Evolutionary conservation across 2,888 invertebrate species (phyloP), one percentile per base, ranked within the genome.

Genomic region (Panopea generosa): DNA sequence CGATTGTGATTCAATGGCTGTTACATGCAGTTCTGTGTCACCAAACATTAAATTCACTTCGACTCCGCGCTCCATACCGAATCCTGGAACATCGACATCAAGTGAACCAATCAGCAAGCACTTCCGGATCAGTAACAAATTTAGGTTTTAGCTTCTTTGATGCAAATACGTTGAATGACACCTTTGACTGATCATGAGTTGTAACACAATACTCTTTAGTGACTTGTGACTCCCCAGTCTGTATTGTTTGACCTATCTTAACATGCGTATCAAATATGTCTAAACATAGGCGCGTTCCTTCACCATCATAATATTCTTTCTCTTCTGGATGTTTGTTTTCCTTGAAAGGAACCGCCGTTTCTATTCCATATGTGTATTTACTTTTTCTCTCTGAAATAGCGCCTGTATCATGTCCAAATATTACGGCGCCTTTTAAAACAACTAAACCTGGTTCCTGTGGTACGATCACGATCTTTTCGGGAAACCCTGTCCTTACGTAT

Each of bases 21-120:
- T 60, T 14, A 82, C 82, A 18, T 69, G 61, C 0, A 84, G 33
- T 33, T 80, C 82, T 3, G 84, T 84, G 26, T 74, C 80, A 16
- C 80, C 78, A 69, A 84, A 84, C 1, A 68, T 75, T 70, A 84
- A 68, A 29, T 71, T 63, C 0, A 82, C 77, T 9, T 62, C 62
- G 4, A 77, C 71, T 14, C 67, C 53, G 11, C 63, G 61, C 11
- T 68, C 68, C n/a, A 57, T 2, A 22, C 66, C 70, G 4, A 53
- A 38, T 2, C 60, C 66, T n/a, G 47, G 38, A 24, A 72, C 22
- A 0, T 55, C 55, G 11, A 84, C 50, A 2, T 66, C 59, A 14
- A 76, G 43, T 18, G 27, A 45, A n/a, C 84, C 82, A 3, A 82
- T 33, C 4, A 57, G 59, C 9, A 59, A 65, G 29, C 84, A 84